These are phyloP conservation scores for Lochmaea crataegi DNA, from an alignment of 2,888 invertebrate genomes.

Conservation along the genomic window DNA sequence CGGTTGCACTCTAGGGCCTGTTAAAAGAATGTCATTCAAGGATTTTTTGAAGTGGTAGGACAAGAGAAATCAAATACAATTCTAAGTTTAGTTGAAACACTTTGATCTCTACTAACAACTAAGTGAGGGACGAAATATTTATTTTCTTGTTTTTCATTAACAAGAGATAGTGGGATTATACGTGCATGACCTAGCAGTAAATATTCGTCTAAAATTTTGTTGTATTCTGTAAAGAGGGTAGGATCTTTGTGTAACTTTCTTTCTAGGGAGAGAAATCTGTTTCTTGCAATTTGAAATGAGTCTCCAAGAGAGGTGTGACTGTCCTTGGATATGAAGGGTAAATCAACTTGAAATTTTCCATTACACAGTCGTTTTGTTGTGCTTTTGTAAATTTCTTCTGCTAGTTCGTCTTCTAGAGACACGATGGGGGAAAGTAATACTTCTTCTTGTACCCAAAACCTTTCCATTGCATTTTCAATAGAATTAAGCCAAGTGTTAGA, in stretches of 20 bases:
- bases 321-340: slow-evolving; percentile 26
- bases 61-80: slow-evolving; percentile 37
- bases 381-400: slow-evolving; percentile 17
- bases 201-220: no score
- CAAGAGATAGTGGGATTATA: slow-evolving; percentile 11
- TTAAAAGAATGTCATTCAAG: slow-evolving; percentile 26
- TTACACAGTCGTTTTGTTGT: slow-evolving; percentile 19
- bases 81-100: slow-evolving; percentile 35
- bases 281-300: slow-evolving; percentile 9
- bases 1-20: slow-evolving; percentile 28
- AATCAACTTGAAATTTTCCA: slow-evolving; percentile 29
- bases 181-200: slow-evolving; percentile 9
- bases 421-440: slow-evolving; percentile 20
- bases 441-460: slow-evolving; percentile 41
- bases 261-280: slow-evolving; percentile 10
- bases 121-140: slow-evolving; percentile 37
- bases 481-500: no score
- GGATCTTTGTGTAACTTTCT: slow-evolving; percentile 14
- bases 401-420: slow-evolving; percentile 32
- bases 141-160: neutral
- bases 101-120: slow-evolving; percentile 36
- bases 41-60: slow-evolving; percentile 21
- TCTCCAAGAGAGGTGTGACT: slow-evolving; percentile 7
- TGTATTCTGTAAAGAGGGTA: neutral
- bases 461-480: neutral